Base-by-base conservation (phyloP, 2,797 vertebrate species). In the Semotilus atromaculatus region DNA sequence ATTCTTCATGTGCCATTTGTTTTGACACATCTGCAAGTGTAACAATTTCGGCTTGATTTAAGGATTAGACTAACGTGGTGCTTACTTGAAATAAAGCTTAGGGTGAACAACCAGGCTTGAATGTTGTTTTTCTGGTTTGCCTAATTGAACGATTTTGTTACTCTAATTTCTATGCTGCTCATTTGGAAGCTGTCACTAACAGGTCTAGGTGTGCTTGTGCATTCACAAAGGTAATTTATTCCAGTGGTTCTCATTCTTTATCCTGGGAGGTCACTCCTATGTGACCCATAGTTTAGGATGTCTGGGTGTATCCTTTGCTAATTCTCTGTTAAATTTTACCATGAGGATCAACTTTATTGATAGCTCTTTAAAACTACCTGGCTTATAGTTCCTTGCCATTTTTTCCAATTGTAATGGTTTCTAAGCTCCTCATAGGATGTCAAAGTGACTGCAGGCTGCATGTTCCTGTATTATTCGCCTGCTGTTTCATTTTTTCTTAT, bases 221-320 rank as follows among this genome's bases (percentile, higher is more conserved):
- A 10, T n/a, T 51, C 11, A 31, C 7, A 58, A 45, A 78, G 26
- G 48, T 78, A 29, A 60, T 60, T 34, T 2, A 45, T 29, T 70
- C 4, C 5, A 43, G 51, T 62, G 29, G 7, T 68, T 67, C 4
- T 53, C 29, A 66, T 68, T 68, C 21, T 51, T 53, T 68, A 7
- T 3, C 40, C 29, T 67, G 29, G 29, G 62, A 80, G 62, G 62
- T 67, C 43, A 51, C 21, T 19, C 19, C 67, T 48, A 16, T 29
- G 43, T 43, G 55, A 78, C n/a, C 58, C n/a, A n/a, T 43, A 77
- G 75, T 62, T 19, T 16, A 77, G 36, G 36, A 60, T 77, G n/a
- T 62, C 14, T 62, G 55, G 36, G 31, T 67, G 2, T 31, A 34
- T 5, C 23, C 4, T 26, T 43, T 9, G 23, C 72, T 16, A 23